Conservation (phyloP, 2,888 invertebrate species). For the Phengaris arion region DNA sequence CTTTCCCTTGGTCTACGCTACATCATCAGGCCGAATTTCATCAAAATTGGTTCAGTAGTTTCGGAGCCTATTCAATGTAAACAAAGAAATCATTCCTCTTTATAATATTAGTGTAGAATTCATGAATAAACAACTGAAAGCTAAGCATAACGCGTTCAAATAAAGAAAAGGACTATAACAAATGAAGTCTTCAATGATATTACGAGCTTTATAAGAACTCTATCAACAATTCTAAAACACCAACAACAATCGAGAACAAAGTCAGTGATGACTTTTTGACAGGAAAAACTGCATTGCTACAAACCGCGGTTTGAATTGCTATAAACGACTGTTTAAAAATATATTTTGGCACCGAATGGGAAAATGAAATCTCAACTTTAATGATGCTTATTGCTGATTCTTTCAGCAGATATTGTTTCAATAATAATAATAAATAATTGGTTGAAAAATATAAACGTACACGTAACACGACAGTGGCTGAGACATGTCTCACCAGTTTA, state of each 20-base stretch:
- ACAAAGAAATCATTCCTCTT: too few species aligned
- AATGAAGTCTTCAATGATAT: not conserved
- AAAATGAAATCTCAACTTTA: not conserved
- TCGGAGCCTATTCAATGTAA: too few species aligned
- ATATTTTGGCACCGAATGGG: constrained; percentile 5
- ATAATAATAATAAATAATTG: not conserved
- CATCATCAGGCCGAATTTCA: too few species aligned
- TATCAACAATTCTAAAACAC: not conserved
- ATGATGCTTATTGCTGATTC: not conserved
- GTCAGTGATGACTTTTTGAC: not conserved
- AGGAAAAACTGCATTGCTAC: not conserved
- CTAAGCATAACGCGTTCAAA: too few species aligned
- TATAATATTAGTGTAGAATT: too few species aligned
- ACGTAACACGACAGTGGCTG: not conserved
- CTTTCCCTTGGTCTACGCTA: too few species aligned
- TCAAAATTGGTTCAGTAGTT: too few species aligned
- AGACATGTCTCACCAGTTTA: not conserved
- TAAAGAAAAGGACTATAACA: too few species aligned
- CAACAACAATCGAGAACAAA: not conserved
- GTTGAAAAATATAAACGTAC: not conserved
- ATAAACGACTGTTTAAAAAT: not conserved
- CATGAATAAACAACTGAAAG: too few species aligned
- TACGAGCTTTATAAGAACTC: not conserved
- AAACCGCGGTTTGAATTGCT: too few species aligned
- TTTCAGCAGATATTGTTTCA: too few species aligned